These are phyloP conservation scores for Epistrophe eligans DNA, from an alignment of 2,888 invertebrate genomes.

Conservation along the genomic window DNA sequence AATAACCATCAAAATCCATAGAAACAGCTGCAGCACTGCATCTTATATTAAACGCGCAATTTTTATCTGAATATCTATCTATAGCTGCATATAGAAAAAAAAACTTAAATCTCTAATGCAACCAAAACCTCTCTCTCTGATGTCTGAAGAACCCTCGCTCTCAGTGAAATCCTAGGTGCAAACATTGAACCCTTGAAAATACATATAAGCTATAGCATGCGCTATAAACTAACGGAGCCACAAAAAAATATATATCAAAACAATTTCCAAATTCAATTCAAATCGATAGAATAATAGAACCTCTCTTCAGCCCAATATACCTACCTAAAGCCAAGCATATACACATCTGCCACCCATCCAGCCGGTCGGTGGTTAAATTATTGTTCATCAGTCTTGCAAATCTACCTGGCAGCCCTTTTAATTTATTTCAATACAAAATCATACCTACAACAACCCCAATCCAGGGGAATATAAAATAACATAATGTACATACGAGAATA, in stretches of 20 bases:
- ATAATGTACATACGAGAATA: constrained; percentile 13
- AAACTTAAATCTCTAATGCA: neutral
- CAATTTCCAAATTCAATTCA: constrained; percentile 74
- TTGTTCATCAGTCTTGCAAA: constrained; percentile 58
- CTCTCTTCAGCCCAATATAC: constrained; percentile 29
- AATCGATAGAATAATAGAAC: constrained; percentile 68
- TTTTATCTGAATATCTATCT: constrained; percentile 10
- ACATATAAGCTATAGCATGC: constrained; percentile 51
- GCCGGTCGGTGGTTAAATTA: constrained; percentile 73
- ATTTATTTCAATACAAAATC: constrained; percentile 15
- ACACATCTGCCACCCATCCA: constrained; percentile 75
- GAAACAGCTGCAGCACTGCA: constrained; percentile 63
- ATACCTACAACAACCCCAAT: constrained; percentile 51
- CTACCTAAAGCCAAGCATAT: neutral
- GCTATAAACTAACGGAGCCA: constrained; percentile 63
- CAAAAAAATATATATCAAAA: constrained; percentile 53
- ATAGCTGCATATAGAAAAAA: constrained; percentile 1
- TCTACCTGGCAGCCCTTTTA: constrained; percentile 73
- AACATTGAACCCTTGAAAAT: constrained; percentile 62
- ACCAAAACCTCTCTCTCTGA: constrained; percentile 14
- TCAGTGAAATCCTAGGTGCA: constrained; percentile 61
- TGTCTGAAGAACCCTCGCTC: constrained; percentile 32
- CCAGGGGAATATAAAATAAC: constrained; percentile 45
- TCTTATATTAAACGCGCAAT: constrained; percentile 66
- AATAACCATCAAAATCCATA: constrained; percentile 16